phyloP scores from a whole-genome alignment of 2,113 vertebrate genomes.

The Pardalotus punctatus region DNA sequence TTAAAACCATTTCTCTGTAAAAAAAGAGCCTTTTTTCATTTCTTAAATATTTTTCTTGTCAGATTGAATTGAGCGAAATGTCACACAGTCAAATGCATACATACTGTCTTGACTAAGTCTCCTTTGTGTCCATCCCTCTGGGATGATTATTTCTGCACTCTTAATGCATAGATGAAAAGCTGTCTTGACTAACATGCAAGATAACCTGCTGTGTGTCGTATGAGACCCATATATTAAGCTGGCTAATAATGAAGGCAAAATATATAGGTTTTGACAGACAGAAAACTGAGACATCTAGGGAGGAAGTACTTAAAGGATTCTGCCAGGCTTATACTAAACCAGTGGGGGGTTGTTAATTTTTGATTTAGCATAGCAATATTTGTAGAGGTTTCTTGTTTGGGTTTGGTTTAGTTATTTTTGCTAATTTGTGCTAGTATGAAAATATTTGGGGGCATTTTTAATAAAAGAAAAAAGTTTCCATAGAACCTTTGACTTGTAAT shows the following conservation, averaged over 20 bases:
- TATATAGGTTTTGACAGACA: neutral
- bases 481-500: neutral
- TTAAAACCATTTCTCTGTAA: neutral
- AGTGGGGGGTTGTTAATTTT: neutral
- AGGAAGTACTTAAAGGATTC: neutral
- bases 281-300: neutral
- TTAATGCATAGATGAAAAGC: neutral
- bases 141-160: neutral
- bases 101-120: neutral
- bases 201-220: neutral
- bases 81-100: neutral
- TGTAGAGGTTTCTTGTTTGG: fast-evolving
- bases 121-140: neutral
- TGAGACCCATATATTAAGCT: neutral
- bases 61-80: neutral
- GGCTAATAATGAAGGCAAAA: neutral
- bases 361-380: neutral
- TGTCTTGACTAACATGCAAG: neutral
- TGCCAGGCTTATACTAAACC: neutral
- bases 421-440: neutral
- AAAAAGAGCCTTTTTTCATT: neutral
- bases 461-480: neutral
- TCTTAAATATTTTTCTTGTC: neutral
- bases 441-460: neutral
- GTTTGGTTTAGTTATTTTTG: neutral